Percentiles rank a stretch among this genome's conserved stretches.
These are phyloP conservation scores for Zapornia atra DNA, from an alignment of 2,113 vertebrate genomes.

Conservation along the genomic window DNA sequence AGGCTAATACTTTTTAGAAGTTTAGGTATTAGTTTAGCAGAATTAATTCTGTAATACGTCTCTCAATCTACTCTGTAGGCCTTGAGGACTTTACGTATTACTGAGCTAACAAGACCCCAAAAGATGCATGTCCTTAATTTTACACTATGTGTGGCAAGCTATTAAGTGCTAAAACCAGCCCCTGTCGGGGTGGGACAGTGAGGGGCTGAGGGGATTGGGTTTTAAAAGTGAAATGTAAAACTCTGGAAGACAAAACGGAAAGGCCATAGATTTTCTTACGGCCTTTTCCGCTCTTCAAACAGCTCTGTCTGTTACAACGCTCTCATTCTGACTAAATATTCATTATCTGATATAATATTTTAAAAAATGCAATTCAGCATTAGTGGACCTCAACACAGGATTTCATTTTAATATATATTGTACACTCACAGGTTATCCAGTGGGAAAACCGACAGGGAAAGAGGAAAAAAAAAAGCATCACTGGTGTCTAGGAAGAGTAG, in stretches of 20 bases:
- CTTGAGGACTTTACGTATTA: background rate
- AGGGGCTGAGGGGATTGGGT: background rate
- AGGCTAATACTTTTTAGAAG: background rate
- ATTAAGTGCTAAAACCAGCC: background rate
- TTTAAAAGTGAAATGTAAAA: background rate
- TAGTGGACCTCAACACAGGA: background rate
- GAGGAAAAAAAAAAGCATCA: background rate
- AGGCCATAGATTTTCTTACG: background rate
- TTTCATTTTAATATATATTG: conserved; percentile 4
- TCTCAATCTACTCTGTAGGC: background rate
- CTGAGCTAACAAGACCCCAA: background rate
- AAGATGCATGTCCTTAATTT: background rate
- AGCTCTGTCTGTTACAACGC: background rate
- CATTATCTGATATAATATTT: background rate
- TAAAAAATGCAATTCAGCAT: background rate
- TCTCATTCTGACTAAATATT: background rate
- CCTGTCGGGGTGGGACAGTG: background rate
- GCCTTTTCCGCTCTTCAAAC: background rate
- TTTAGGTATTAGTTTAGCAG: background rate
- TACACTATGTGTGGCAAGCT: background rate
- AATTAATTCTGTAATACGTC: background rate
- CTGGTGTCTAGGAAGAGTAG: background rate
- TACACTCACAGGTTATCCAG: background rate
- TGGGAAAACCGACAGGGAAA: background rate
- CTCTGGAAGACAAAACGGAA: background rate